phyloP scores from a whole-genome alignment of 1,140 invertebrate species.

The Acromyrmex echinatior region DNA sequence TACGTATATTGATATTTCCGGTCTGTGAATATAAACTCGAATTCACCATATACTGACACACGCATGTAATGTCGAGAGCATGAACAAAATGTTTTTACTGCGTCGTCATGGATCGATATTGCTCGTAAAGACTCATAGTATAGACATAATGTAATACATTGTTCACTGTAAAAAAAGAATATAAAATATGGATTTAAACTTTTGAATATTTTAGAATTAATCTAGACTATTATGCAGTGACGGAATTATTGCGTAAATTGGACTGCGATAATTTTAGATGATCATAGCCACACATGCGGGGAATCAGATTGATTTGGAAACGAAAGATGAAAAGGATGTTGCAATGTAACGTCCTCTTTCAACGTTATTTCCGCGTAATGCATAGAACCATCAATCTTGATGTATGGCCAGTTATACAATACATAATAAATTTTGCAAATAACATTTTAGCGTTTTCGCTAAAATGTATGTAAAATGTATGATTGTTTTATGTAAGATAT shows the following conservation, averaged over 20 bases:
- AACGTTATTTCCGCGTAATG: neutral
- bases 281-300: neutral
- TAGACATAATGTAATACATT: neutral
- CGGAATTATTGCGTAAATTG: neutral
- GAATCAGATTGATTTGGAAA: neutral
- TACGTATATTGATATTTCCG: neutral
- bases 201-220: neutral
- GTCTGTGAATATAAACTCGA: neutral
- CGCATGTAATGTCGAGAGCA: neutral
- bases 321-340: neutral
- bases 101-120: neutral
- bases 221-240: neutral
- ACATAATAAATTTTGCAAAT: slow-evolving; percentile 17
- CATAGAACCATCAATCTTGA: neutral
- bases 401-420: slow-evolving; percentile 5
- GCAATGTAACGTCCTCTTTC: neutral
- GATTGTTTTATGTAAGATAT: neutral
- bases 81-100: neutral
- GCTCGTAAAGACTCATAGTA: neutral
- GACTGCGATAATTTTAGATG: neutral
- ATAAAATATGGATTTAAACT: neutral
- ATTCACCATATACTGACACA: neutral
- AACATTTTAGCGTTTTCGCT: neutral
- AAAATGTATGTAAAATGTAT: neutral
- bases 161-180: neutral